These are phyloP conservation scores for Gallinago stenura DNA, from an alignment of 2,797 vertebrate genomes.

Conservation along the genomic window DNA sequence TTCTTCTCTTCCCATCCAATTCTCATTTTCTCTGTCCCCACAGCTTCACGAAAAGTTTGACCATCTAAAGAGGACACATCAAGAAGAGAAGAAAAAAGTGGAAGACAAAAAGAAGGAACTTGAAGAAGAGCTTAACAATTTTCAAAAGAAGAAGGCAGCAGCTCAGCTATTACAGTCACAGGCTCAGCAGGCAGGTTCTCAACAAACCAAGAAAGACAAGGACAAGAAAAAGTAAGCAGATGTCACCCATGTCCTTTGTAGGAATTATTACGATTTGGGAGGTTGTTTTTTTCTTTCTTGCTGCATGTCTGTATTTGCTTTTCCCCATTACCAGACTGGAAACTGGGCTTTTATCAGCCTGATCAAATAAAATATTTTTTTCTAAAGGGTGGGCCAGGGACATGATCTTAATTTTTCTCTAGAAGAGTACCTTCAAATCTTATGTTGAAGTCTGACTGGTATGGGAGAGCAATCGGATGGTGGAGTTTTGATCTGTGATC, in stretches of 20 bases:
- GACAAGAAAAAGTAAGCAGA: slow-evolving; percentile 89
- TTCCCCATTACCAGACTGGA: slow-evolving; percentile 77
- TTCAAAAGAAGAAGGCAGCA: slow-evolving; percentile 85
- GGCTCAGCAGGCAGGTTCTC: slow-evolving; percentile 84
- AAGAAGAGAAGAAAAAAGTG: slow-evolving; percentile 86
- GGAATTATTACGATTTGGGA: slow-evolving; percentile 48
- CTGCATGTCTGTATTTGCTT: slow-evolving; percentile 78
- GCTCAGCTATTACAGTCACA: slow-evolving; percentile 84
- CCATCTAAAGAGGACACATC: slow-evolving; percentile 84
- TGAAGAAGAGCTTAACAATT: slow-evolving; percentile 84
- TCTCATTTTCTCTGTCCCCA: background rate
- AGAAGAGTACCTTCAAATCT: slow-evolving; percentile 41
- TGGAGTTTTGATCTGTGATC: background rate
- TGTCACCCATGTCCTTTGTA: slow-evolving; percentile 43
- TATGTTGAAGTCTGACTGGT: background rate
- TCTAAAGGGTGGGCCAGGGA: slow-evolving; percentile 61
- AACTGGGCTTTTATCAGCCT: slow-evolving; percentile 73
- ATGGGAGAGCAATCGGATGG: background rate
- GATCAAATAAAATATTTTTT: slow-evolving; percentile 74
- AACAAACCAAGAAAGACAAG: slow-evolving; percentile 88
- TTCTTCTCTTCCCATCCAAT: background rate
- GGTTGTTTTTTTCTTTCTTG: slow-evolving; percentile 57
- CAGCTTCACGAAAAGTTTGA: slow-evolving; percentile 87
- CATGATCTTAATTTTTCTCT: slow-evolving; percentile 62
- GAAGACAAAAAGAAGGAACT: slow-evolving; percentile 87